phyloP scores from a whole-genome alignment of 1,140 invertebrate species.

The Lucilia sericata region DNA sequence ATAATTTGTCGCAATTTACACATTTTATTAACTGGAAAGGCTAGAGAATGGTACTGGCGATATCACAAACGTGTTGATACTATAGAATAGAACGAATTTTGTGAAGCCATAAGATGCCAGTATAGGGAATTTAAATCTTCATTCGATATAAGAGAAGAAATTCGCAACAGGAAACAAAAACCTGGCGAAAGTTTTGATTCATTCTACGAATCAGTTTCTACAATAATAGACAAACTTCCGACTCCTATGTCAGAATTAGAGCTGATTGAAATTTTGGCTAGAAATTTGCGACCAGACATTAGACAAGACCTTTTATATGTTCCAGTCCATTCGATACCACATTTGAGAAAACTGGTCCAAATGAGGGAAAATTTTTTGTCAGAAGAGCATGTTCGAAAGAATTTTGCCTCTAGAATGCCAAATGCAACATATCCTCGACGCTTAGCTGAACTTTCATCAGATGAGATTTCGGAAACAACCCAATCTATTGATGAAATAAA shows the following conservation, averaged over 20 bases:
- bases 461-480: neutral
- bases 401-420: too few species aligned
- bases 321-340: too few species aligned
- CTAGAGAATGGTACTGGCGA: constrained; percentile 26
- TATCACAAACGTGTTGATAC: neutral
- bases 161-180: constrained; percentile 1
- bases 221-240: constrained; percentile 12
- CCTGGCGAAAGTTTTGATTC: neutral
- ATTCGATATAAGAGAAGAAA: constrained; percentile 33
- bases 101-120: neutral
- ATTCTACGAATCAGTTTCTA: neutral
- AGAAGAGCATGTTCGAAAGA: too few species aligned
- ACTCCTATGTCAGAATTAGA: constrained; percentile 20
- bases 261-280: constrained; percentile 13
- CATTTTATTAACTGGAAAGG: neutral
- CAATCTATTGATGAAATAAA: neutral
- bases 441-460: neutral
- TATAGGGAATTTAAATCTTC: neutral
- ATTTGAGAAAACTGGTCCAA: too few species aligned
- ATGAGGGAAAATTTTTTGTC: too few species aligned
- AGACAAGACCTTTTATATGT: too few species aligned
- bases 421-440: neutral
- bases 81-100: constrained; percentile 11
- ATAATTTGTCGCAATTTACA: neutral
- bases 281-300: constrained; percentile 21